Percentiles rank a stretch among this genome's conserved stretches.
phyloP scores from a whole-genome alignment of 2,113 vertebrate species.

The Scopus umbretta region DNA sequence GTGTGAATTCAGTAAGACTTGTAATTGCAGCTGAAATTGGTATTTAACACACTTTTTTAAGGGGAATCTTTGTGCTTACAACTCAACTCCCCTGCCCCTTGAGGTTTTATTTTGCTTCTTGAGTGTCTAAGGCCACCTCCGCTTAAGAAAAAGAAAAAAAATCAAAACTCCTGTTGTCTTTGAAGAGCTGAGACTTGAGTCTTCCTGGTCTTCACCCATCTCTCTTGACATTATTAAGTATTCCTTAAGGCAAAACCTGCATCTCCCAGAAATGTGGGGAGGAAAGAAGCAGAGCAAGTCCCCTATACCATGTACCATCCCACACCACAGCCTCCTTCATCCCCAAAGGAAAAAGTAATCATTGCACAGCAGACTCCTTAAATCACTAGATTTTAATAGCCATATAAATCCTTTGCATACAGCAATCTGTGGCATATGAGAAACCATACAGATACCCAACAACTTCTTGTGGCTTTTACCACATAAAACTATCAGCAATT shows the following conservation, averaged over 20 bases:
- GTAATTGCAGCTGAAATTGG: not conserved
- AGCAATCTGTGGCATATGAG: constrained; percentile 19
- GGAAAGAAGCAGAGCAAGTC: not conserved
- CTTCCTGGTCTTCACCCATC: not conserved
- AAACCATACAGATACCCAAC: constrained; percentile 10
- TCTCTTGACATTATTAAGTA: not conserved
- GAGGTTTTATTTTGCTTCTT: not conserved
- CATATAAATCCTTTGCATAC: constrained; percentile 36
- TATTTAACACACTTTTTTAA: not conserved
- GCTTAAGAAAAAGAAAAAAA: not conserved
- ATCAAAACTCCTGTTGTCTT: not conserved
- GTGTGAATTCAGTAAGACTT: not conserved
- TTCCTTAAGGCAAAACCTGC: not conserved
- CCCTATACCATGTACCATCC: not conserved
- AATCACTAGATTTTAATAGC: constrained; percentile 60
- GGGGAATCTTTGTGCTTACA: not conserved
- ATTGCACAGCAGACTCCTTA: not conserved
- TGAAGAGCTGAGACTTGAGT: not conserved
- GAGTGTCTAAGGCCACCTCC: not conserved
- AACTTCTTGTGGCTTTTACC: not conserved
- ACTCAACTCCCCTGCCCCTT: not conserved
- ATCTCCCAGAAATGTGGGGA: not conserved
- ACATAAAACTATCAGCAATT: not conserved
- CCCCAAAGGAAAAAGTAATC: not conserved
- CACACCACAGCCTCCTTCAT: not conserved